Conservation (phyloP, 2,888 invertebrate species). For the Caenorhabditis macrosperma region DNA sequence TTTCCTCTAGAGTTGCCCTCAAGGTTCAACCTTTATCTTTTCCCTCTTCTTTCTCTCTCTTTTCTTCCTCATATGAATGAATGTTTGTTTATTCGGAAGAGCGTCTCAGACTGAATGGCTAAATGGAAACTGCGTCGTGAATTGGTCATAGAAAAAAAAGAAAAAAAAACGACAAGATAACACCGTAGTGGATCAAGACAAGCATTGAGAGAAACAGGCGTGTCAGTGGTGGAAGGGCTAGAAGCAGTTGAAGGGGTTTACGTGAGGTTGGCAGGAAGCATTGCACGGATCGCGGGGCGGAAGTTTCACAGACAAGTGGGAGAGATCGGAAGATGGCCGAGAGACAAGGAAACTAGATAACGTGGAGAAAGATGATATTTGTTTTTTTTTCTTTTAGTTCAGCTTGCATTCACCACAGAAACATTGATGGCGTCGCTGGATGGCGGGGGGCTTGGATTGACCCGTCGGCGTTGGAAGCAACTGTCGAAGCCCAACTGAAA, state of each 20-base stretch:
- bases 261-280: slow-evolving; percentile 19
- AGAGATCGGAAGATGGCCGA: background rate
- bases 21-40: slow-evolving; percentile 23
- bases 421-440: background rate
- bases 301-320: slow-evolving; percentile 6
- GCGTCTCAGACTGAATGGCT: background rate
- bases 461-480: slow-evolving; percentile 49
- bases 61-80: slow-evolving; percentile 15
- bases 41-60: background rate
- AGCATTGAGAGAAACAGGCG: background rate
- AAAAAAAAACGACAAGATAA: background rate
- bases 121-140: background rate
- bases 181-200: background rate
- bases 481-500: slow-evolving; percentile 54
- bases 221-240: background rate
- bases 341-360: background rate
- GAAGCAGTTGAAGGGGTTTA: background rate
- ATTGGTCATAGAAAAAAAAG: background rate
- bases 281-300: slow-evolving; percentile 37
- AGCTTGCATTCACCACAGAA: background rate
- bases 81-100: slow-evolving; percentile 18
- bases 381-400: background rate
- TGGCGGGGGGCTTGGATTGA: slow-evolving; percentile 45
- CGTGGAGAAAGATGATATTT: background rate
- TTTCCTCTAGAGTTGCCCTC: slow-evolving; percentile 8